Base-by-base conservation (phyloP, 2,113 vertebrate species). In the Pseudopipra pipra region DNA sequence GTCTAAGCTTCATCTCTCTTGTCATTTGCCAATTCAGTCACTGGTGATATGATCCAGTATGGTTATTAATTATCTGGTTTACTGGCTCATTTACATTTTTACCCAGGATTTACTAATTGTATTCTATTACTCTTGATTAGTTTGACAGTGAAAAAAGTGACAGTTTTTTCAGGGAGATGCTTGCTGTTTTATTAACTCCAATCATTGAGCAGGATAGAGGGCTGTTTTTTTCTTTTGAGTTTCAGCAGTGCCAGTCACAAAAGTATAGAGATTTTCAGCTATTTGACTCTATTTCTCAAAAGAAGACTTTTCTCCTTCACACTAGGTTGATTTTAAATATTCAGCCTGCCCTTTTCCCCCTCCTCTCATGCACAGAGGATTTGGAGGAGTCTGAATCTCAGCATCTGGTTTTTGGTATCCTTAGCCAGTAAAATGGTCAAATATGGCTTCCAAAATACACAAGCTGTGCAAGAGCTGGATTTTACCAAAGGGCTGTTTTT, bases 361-460 rank as follows among this genome's bases (percentile, higher is more conserved):
- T 89, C 81, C 78, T 87, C 28, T 67, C 13, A 31, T 17, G 27
- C 82, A 74, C 28, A 35, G 85, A 95, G 74, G 39, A 72, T 84
- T 92, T 93, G 95, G 47, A 95, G 51, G n/a, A 91, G 47, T 74
- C 87, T 94, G 86, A 43, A 95, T 63, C 82, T 58, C 89, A 72
- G 76, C 0, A 16, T 87, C 92, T 94, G 93, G 16, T 54, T 95
- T 94, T 91, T 80, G 44, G 91, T 89, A 41, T 76, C 77, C 73
- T 76, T 76, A 94, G 94, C 84, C 89, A 91, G 66, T 93, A 78
- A 96, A 94, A 91, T 61, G 77, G 68, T 65, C 7, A n/a, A 95
- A 91, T 22, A 85, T 75, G 89, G 58, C 89, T 96, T 96, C 93
- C 93, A 97, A 95, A 96, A 83, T 89, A 96, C 4, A 96, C 92